Conservation (phyloP, 2,797 vertebrate genomes). For the Fringilla coelebs region DNA sequence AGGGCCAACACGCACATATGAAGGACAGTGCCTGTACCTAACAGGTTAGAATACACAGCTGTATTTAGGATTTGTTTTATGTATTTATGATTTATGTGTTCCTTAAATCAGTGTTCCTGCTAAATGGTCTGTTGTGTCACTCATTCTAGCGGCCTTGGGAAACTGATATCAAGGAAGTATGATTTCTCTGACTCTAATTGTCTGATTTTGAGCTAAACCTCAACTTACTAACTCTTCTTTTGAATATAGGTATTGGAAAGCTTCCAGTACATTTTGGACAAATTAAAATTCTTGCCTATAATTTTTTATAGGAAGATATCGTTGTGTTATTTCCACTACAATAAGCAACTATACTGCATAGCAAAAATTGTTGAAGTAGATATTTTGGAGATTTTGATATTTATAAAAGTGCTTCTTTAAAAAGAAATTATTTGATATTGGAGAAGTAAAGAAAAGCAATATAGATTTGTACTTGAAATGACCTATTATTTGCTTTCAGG, state of each 20-base stretch:
- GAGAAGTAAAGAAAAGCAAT: background rate
- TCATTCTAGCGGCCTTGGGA: background rate
- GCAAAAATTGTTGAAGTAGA: background rate
- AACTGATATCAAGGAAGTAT: background rate
- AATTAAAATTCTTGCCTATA: background rate
- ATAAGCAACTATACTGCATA: background rate
- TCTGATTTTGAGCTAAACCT: background rate
- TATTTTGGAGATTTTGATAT: background rate
- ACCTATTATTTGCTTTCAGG: constrained; percentile 47
- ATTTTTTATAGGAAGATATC: background rate
- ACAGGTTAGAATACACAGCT: background rate
- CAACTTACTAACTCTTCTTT: background rate
- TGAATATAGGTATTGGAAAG: background rate
- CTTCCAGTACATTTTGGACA: background rate
- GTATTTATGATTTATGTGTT: background rate
- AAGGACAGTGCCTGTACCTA: background rate
- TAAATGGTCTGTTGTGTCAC: background rate
- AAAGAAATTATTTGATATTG: background rate
- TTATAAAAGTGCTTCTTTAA: background rate
- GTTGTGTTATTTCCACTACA: background rate
- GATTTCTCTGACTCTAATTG: background rate
- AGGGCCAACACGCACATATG: rapidly evolving
- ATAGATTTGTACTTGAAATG: background rate
- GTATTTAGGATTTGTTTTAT: background rate
- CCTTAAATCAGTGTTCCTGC: background rate